Evolutionary conservation across 2,888 invertebrate species (phyloP), one percentile per base, ranked within the genome.

Genomic region (Syritta pipiens): DNA sequence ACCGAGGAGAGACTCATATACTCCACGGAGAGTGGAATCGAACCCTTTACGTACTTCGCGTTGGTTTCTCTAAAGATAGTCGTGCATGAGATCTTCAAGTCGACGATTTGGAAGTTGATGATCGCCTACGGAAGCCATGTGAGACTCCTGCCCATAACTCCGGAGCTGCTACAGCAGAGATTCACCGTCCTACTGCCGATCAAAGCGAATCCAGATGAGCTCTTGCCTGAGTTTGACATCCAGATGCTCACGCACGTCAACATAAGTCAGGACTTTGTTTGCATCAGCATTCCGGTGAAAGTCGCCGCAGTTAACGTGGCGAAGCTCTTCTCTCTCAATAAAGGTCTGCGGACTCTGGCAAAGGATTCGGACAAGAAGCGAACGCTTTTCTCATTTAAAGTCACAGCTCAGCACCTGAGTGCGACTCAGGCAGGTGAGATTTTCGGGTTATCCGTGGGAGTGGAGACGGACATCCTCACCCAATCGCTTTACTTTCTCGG

Each of bases 71-170:
- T 86, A 0, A 75, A 74, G 3, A 76, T 84, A 2, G 51, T 53
- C 6, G 82, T 69, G 3, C 76, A 84, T 32, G 81, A 82, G 4
- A 57, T 84, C 2, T 75, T 84, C 6, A 74, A 79, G 17, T 77
- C 82, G 4, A 81, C 81, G 1, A 28, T 81, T 3, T 87, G 88
- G 87, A 84, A 84, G 17, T 42, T 87, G 4, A 65, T 85, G 20
- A 72, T 85, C 2, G 83, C 81, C n/a, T 62, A 83, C 46, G 65
- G 62, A 0, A 44, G 63, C 1, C 20, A 83, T 1, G 72, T 67
- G 2, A 62, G 84, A 12, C 75, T 83, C 1, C 44, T 85, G 24
- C 57, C 82, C n/a, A 46, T 88, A 6, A 84, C 86, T 0, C 82
- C 79, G 1, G 81, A 83, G 1, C n/a, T 85, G 4, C 53, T 87